Evolutionary conservation across 2,888 invertebrate species (phyloP).

Genomic region (Cremastinae sp.): DNA sequence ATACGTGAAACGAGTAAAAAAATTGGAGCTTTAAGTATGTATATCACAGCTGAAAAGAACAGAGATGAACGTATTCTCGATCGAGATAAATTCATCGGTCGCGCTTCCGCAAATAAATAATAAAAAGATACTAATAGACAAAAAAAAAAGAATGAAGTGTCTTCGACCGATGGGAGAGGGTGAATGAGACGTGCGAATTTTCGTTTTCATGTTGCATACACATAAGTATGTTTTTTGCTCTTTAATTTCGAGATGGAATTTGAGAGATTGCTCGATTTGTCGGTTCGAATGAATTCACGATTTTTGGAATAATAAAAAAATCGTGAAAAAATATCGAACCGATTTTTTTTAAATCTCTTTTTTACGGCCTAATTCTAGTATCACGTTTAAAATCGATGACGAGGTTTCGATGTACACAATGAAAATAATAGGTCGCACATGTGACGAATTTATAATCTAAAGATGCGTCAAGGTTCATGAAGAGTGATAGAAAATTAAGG

Average conservation of each 20-base stretch:
- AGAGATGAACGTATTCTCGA: conserved; percentile 27
- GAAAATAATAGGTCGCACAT: neutral
- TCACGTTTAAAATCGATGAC: conserved; percentile 50
- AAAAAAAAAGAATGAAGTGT: neutral
- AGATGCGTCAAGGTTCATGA: conserved; percentile 19
- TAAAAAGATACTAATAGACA: conserved; percentile 3
- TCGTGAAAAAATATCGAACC: conserved; percentile 15
- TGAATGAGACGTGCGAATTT: neutral
- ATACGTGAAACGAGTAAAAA: conserved; percentile 1
- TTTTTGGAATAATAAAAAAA: conserved; percentile 8
- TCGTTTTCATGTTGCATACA: neutral
- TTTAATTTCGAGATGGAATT: conserved; percentile 7
- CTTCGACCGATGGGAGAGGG: neutral
- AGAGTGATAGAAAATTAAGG: conserved; percentile 9
- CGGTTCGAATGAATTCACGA: too few species aligned
- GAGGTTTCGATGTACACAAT: conserved; percentile 16
- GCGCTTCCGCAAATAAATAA: conserved; percentile 51
- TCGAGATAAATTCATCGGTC: conserved; percentile 44
- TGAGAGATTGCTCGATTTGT: too few species aligned
- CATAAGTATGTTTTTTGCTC: neutral
- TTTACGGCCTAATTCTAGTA: conserved; percentile 59
- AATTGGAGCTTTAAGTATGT: conserved; percentile 54
- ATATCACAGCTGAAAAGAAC: conserved; percentile 63
- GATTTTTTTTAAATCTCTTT: too few species aligned
- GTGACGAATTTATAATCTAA: conserved; percentile 35